phyloP scores from a whole-genome alignment of 2,113 vertebrate genomes.

The Danio rerio region GRCz12tu NC_133196.1:25597501-25598000 shows the following conservation, averaged over 20 bases:
- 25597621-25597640: slow-evolving; percentile 54
- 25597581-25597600: slow-evolving; percentile 46
- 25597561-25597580: slow-evolving; percentile 47
- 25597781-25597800: slow-evolving; percentile 54
- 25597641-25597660: slow-evolving; percentile 56
- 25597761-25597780: slow-evolving; percentile 54
- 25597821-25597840: slow-evolving; percentile 55
- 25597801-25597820: slow-evolving; percentile 52
- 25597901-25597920: slow-evolving; percentile 52
- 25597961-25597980: slow-evolving; percentile 38
- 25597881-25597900: slow-evolving; percentile 47
- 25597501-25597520: slow-evolving; percentile 27
- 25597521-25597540: slow-evolving; percentile 34
- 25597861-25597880: slow-evolving; percentile 54
- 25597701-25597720: neutral
- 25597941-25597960: slow-evolving; percentile 20
- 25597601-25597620: slow-evolving; percentile 48
- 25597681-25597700: slow-evolving; percentile 18
- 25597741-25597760: slow-evolving; percentile 57
- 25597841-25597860: slow-evolving; percentile 43
- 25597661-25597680: slow-evolving; percentile 60
- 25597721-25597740: slow-evolving; percentile 30
- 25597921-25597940: slow-evolving; percentile 39
- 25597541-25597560: slow-evolving; percentile 46
- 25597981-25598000: neutral